Base-by-base conservation (phyloP, 2,888 invertebrate species). In the Drosophila borborema region DNA sequence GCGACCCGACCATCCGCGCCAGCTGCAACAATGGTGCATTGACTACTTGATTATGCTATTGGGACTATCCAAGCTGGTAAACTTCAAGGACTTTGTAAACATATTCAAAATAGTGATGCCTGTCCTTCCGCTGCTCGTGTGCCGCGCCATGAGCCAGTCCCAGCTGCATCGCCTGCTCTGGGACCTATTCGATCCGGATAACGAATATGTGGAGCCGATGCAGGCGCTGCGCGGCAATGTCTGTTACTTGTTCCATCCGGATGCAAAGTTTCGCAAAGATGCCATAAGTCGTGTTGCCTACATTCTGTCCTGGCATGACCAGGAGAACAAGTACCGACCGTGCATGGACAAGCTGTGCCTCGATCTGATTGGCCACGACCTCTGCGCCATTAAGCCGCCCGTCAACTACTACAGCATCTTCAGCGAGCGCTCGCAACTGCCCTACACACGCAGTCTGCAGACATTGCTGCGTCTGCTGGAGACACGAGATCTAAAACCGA, bases 171-270 rank as follows among this genome's bases (percentile, higher is more conserved):
- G 74, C 3, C 53, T 76, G 16, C 18, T 91, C 3, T 79, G 92
- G 48, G 75, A 90, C 41, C 48, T 93, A 3, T 75, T 87, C 2
- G 78, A 92, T 75, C 93, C 93, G 1, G 91, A 92, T 58, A 63
- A 60, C 3, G 53, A 58, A 0, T 74, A 75, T 12, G 16, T 92
- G 8, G 86, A 89, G 0, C 63, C 70, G 14, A 14, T 79, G 0
- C 70, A 82, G 9, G 73, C 89, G 9, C 55, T 93, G 63, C 88
- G 91, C 20, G 91, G 91, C 8, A 93, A 92, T 68, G 55, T 91
- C 3, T 75, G 87, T 28, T 92, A 90, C 62, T 69, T 93, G 53
- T 93, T 90, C 54, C 88, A 91, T 67, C 77, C 86, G 5, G 70
- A 90, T 56, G 38, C 40, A 0, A 23, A 64, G 2, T 38, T 86